These are phyloP conservation scores for Nesidiocoris tenuis DNA, from an alignment of 2,888 invertebrate genomes.

Conservation along the genomic window DNA sequence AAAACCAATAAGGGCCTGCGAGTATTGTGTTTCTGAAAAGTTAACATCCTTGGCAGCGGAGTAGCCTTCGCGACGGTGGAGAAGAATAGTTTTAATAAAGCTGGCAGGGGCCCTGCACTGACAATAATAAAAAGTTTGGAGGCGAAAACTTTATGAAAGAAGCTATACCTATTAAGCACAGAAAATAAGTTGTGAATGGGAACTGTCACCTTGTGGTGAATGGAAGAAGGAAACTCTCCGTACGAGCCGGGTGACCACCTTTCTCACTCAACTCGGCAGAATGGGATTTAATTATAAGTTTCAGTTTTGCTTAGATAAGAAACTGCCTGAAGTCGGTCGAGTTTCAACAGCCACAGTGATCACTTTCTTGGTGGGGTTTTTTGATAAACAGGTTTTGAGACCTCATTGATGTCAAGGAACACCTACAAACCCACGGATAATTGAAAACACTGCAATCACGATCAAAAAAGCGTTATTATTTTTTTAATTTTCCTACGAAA, in stretches of 20 bases:
- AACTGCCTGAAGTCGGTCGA: background rate
- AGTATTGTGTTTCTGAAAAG: background rate
- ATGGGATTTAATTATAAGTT: background rate
- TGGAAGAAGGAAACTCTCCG: background rate
- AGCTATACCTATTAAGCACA: background rate
- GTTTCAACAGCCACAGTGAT: background rate
- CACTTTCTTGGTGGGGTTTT: too few relatives aligned
- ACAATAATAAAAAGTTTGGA: background rate
- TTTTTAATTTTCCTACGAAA: too few relatives aligned
- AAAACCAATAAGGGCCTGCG: background rate
- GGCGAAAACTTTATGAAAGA: background rate
- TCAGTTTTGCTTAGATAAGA: background rate
- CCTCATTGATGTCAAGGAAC: too few relatives aligned
- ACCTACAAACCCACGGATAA: too few relatives aligned
- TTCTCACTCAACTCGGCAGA: background rate
- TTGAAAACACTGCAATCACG: too few relatives aligned
- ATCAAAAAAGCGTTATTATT: too few relatives aligned
- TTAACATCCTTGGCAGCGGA: background rate
- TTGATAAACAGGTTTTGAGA: too few relatives aligned
- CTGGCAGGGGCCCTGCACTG: background rate
- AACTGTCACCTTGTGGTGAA: background rate
- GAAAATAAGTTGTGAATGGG: background rate
- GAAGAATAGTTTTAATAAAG: background rate
- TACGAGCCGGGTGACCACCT: background rate
- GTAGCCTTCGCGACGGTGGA: background rate